These are phyloP conservation scores for Dendrocopos noguchii DNA, from an alignment of 2,113 vertebrate species.

Conservation along the genomic window DNA sequence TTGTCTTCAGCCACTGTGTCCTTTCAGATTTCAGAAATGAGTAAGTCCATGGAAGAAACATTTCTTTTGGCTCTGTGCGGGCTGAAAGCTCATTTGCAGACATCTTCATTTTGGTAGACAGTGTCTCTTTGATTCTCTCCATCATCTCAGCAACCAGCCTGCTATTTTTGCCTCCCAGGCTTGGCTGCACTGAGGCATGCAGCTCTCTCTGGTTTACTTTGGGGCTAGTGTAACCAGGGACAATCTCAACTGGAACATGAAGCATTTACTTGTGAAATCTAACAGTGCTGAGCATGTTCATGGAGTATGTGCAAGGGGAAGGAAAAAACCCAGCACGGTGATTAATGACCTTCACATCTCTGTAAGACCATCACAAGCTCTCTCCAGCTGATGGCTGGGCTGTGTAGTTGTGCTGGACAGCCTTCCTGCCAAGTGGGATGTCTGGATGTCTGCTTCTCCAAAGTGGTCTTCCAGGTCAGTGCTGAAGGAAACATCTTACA, in stretches of 20 bases:
- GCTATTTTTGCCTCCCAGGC: conserved; percentile 29
- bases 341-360: not conserved
- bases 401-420: not conserved
- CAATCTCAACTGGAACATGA: not conserved
- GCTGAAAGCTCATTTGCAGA: conserved; percentile 15
- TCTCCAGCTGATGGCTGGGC: not conserved
- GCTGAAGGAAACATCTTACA: not conserved
- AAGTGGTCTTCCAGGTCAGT: not conserved
- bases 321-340: rapidly evolving
- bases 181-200: not conserved
- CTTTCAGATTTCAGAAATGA: conserved; percentile 47
- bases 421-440: rapidly evolving
- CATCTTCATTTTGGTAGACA: conserved; percentile 44
- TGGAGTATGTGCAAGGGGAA: not conserved
- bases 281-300: not conserved
- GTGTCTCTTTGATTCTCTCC: conserved; percentile 52
- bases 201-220: conserved; percentile 11
- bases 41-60: conserved; percentile 45
- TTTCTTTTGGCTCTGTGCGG: conserved; percentile 51
- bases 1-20: conserved; percentile 48
- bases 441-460: not conserved
- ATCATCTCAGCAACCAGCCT: not conserved
- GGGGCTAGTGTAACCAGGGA: not conserved
- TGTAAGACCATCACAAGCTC: not conserved
- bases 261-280: conserved; percentile 48